phyloP scores from a whole-genome alignment of 2,113 vertebrate species.

The Leucoraja erinaceus region DNA sequence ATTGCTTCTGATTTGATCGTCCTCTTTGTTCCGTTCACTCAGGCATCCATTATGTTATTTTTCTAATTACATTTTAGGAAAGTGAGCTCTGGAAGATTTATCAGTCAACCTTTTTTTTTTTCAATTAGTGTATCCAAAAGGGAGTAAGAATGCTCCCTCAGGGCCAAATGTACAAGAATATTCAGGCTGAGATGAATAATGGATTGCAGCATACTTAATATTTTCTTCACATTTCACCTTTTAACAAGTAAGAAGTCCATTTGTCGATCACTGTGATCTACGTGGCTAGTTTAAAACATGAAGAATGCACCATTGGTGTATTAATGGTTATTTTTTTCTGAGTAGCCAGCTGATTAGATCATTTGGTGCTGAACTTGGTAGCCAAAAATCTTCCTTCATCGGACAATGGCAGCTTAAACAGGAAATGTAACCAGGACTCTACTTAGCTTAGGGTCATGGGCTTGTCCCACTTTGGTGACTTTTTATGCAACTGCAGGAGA shows the following conservation, averaged over 20 bases:
- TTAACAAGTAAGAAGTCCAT: not conserved
- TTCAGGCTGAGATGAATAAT: not conserved
- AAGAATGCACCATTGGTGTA: not conserved
- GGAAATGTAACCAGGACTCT: not conserved
- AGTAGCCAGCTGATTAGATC: not conserved
- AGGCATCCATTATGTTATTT: not conserved
- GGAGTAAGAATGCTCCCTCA: not conserved
- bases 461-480: too few relatives aligned
- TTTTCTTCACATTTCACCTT: not conserved
- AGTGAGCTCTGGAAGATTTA: not conserved
- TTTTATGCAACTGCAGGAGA: too few relatives aligned
- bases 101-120: not conserved
- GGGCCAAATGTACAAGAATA: not conserved
- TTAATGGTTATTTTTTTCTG: not conserved
- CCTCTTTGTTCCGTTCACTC: not conserved
- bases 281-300: not conserved
- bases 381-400: not conserved
- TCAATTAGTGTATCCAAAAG: not conserved
- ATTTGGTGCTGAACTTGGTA: not conserved
- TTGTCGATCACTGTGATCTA: not conserved
- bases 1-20: not conserved
- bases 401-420: not conserved
- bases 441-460: not conserved
- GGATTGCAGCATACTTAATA: not conserved
- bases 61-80: conserved; percentile 3